These are phyloP conservation scores for Chroicocephalus ridibundus DNA, from an alignment of 2,113 vertebrate species.

Conservation along the genomic window DNA sequence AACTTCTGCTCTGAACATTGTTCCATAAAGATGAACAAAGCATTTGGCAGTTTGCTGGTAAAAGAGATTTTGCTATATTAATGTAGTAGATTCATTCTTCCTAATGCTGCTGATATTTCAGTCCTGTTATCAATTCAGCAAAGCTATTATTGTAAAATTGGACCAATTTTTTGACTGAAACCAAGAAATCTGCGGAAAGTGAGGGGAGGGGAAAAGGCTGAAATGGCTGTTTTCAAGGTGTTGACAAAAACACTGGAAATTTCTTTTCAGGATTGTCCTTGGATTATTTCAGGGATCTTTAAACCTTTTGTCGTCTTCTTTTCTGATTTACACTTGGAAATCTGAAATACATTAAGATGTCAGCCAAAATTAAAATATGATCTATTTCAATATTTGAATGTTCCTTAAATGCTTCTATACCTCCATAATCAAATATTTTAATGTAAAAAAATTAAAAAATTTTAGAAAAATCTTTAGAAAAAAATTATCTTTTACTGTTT, in stretches of 20 bases:
- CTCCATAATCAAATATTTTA: background rate
- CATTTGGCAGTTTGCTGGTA: background rate
- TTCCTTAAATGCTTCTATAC: background rate
- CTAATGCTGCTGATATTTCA: background rate
- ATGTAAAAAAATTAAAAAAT: background rate
- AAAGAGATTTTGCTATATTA: background rate
- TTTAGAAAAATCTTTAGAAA: background rate
- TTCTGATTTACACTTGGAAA: background rate
- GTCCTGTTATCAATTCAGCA: background rate
- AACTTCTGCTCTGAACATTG: background rate
- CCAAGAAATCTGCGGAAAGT: background rate
- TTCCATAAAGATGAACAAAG: background rate
- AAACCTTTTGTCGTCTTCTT: background rate
- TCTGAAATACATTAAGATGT: background rate
- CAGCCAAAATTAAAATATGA: background rate
- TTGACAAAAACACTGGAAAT: background rate
- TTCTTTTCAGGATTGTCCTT: background rate
- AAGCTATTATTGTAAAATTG: background rate
- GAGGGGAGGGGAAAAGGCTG: accelerated
- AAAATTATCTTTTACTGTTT: background rate
- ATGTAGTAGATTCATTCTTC: background rate
- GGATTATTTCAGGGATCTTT: background rate
- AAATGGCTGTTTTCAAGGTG: background rate
- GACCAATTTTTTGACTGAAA: background rate
- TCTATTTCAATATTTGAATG: background rate